phyloP scores from a whole-genome alignment of 1,140 invertebrate genomes.

The Lordiphosa collinella region DNA sequence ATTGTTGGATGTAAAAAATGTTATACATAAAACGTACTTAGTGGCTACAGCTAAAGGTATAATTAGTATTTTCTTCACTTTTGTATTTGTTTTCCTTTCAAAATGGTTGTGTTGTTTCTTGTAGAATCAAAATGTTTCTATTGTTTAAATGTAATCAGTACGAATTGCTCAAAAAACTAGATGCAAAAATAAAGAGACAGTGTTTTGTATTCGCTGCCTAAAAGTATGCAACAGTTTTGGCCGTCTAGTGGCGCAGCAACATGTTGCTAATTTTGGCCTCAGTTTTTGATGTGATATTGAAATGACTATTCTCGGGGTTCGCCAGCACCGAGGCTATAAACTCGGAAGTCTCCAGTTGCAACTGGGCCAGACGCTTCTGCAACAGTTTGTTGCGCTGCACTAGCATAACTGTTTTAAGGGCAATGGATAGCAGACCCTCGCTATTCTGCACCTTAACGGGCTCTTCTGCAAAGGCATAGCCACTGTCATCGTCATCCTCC shows the following conservation, averaged over 20 bases:
- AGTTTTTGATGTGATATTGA: slow-evolving; percentile 46
- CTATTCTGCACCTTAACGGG: slow-evolving; percentile 25
- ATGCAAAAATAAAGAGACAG: neutral
- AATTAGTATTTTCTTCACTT: slow-evolving; percentile 28
- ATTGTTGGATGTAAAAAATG: slow-evolving; percentile 52
- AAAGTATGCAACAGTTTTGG: slow-evolving; percentile 37
- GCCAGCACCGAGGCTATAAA: slow-evolving; percentile 74
- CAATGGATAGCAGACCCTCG: slow-evolving; percentile 63
- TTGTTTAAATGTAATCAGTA: slow-evolving; percentile 62
- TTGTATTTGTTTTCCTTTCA: slow-evolving; percentile 36
- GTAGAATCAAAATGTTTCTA: slow-evolving; percentile 38
- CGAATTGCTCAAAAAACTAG: slow-evolving; percentile 42
- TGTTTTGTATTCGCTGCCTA: slow-evolving; percentile 7
- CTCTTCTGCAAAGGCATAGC: slow-evolving; percentile 38
- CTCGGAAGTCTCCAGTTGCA: slow-evolving; percentile 70
- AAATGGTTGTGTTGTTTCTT: slow-evolving; percentile 23
- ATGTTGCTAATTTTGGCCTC: slow-evolving; percentile 57
- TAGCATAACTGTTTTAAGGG: slow-evolving; percentile 70
- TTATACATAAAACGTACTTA: slow-evolving; percentile 53
- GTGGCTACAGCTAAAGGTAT: slow-evolving; percentile 33
- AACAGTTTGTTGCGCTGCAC: slow-evolving; percentile 74
- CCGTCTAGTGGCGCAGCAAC: slow-evolving; percentile 51
- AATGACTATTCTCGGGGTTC: slow-evolving; percentile 72
- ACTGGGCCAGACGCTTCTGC: slow-evolving; percentile 58
- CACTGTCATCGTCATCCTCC: slow-evolving; percentile 43